Evolutionary conservation across 2,888 invertebrate genomes (phyloP).

Genomic region (Ellobium chinense): DNA sequence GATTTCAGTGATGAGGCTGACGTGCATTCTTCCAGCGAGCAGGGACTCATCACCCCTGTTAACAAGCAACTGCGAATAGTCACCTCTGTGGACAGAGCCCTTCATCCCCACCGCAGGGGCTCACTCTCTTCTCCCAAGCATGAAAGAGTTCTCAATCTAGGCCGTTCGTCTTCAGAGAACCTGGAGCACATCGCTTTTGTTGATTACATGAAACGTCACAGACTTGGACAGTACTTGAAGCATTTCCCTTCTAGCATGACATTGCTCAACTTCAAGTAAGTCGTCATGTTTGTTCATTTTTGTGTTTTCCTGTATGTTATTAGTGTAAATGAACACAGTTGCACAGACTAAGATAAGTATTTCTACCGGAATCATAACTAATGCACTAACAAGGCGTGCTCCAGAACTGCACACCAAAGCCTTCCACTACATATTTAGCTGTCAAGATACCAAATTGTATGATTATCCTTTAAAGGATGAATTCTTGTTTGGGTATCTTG

Average conservation of each 20-base stretch:
- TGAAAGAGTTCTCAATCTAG: constrained; percentile 50
- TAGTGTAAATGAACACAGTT: too few relatives aligned
- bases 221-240: constrained; percentile 71
- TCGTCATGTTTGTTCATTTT: neutral
- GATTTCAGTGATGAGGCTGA: constrained; percentile 64
- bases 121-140: constrained; percentile 64
- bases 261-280: constrained; percentile 69
- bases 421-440: too few relatives aligned
- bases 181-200: constrained; percentile 68
- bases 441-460: too few relatives aligned
- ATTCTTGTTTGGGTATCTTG: too few relatives aligned
- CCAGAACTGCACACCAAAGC: too few relatives aligned
- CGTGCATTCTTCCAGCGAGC: constrained; percentile 27
- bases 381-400: too few relatives aligned
- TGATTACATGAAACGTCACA: constrained; percentile 70
- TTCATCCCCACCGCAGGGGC: constrained; percentile 53
- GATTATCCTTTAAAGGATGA: too few relatives aligned
- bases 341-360: too few relatives aligned
- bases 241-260: constrained; percentile 76
- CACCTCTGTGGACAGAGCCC: constrained; percentile 66
- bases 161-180: constrained; percentile 57
- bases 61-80: constrained; percentile 71
- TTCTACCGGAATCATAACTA: too few relatives aligned
- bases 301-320: neutral
- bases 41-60: constrained; percentile 53